Conservation (phyloP, 2,113 vertebrate genomes). For the Illadopsis cleaveri region DNA sequence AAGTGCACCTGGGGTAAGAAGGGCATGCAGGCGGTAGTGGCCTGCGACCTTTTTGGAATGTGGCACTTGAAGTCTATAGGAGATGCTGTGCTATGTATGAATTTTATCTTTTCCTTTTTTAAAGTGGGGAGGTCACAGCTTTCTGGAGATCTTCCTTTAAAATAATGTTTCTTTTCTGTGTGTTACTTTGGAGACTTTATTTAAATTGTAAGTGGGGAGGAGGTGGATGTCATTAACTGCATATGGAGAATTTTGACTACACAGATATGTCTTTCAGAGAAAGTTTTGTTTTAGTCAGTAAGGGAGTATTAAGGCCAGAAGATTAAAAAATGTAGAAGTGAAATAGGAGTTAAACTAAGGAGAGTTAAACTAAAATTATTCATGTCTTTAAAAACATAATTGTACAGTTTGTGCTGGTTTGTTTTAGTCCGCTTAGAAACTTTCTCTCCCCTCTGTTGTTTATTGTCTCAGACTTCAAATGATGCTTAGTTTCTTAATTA, state of each 20-base stretch:
- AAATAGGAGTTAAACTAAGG: neutral
- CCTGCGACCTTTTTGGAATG: neutral
- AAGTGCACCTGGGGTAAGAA: neutral
- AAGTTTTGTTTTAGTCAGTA: neutral
- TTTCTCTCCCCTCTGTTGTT: neutral
- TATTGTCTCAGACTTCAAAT: neutral
- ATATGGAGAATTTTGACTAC: neutral
- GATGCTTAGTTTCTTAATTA: neutral
- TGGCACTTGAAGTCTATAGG: neutral
- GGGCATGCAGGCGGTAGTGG: fast-evolving
- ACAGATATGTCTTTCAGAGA: neutral
- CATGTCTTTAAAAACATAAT: neutral
- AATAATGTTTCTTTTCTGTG: neutral
- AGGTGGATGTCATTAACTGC: neutral
- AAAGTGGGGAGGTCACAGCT: neutral
- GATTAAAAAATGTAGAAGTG: neutral
- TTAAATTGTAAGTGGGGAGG: neutral
- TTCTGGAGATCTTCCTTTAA: neutral
- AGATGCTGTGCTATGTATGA: neutral
- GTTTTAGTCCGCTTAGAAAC: neutral
- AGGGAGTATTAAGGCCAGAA: neutral
- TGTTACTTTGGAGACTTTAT: neutral
- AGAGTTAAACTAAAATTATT: neutral
- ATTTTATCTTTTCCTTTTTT: neutral
- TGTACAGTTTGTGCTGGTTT: neutral